Conservation (phyloP, 2,113 vertebrate genomes). For the Gorilla gorilla region DNA sequence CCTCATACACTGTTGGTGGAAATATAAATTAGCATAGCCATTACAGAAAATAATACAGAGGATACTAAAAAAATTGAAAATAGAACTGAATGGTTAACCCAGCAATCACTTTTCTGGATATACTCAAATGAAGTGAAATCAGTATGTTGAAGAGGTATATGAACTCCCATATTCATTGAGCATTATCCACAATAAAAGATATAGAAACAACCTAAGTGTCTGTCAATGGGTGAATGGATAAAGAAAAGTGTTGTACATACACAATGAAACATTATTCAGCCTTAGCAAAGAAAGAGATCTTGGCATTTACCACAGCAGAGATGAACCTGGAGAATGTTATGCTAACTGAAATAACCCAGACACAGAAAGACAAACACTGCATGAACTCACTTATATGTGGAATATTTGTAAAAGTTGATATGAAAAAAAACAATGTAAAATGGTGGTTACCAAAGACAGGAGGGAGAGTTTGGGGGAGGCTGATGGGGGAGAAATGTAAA, state of each 20-base stretch:
- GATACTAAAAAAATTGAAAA: not conserved
- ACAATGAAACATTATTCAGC: not conserved
- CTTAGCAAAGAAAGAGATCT: not conserved
- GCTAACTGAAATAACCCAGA: not conserved
- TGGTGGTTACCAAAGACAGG: not conserved
- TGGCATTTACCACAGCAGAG: not conserved
- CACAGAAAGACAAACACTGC: not conserved
- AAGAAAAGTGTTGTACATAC: not conserved
- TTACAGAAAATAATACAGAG: not conserved
- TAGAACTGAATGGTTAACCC: not conserved
- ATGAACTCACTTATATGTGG: not conserved
- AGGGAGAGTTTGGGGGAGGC: not conserved
- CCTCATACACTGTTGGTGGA: not conserved
- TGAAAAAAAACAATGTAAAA: not conserved
- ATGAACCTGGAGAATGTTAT: not conserved
- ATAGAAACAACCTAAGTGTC: not conserved
- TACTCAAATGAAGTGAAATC: not conserved
- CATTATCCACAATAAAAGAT: not conserved
- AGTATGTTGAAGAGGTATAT: not conserved
- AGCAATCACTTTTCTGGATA: not conserved
- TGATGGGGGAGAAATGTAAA: not conserved
- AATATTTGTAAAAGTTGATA: not conserved
- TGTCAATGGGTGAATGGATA: not conserved
- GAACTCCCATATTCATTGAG: not conserved
- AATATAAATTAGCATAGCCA: not conserved